A percentile compares a stretch with the other conserved stretches of the same genome.
These are phyloP conservation scores for Herminia tarsipennalis DNA, from an alignment of 2,888 invertebrate genomes.

Conservation along the genomic window DNA sequence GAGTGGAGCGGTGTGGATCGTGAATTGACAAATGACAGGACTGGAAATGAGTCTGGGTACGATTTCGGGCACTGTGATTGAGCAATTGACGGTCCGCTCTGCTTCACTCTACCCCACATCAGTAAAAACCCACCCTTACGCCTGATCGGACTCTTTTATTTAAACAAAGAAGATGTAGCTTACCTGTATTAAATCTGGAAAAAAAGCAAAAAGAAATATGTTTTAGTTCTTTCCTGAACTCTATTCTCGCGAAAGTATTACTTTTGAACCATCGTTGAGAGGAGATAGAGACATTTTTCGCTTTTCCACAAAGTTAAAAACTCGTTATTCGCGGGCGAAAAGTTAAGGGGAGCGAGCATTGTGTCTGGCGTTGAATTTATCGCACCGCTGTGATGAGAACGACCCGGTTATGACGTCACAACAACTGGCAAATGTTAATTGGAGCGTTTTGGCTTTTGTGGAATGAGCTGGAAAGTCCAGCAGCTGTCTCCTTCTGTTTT, in stretches of 20 bases:
- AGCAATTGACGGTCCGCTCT: too few relatives aligned
- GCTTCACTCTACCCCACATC: too few relatives aligned
- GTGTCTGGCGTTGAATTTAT: constrained; percentile 75
- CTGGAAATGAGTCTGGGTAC: too few relatives aligned
- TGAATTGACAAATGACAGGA: too few relatives aligned
- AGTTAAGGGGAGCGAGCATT: constrained; percentile 78
- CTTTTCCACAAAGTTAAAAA: constrained; percentile 85
- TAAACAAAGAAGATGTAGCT: too few relatives aligned
- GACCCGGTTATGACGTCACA: constrained; percentile 42
- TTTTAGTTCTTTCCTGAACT: not conserved
- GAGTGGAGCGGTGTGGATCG: too few relatives aligned
- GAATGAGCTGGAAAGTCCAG: constrained; percentile 18
- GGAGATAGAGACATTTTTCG: constrained; percentile 82
- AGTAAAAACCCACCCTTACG: too few relatives aligned
- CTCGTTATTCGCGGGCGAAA: constrained; percentile 82
- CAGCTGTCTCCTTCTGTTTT: constrained; percentile 1
- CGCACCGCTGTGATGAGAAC: constrained; percentile 54
- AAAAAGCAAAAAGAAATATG: too few relatives aligned
- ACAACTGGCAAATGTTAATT: constrained; percentile 48
- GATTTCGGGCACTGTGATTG: too few relatives aligned
- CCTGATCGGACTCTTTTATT: too few relatives aligned
- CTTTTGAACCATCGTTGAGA: constrained; percentile 46
- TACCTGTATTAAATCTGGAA: too few relatives aligned
- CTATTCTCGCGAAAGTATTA: constrained; percentile 25
- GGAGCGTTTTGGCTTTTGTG: constrained; percentile 33